A percentile compares a stretch with the other conserved stretches of the same genome.
phyloP scores from a whole-genome alignment of 2,797 vertebrate species.

The Micropoecilia bifurca region DNA sequence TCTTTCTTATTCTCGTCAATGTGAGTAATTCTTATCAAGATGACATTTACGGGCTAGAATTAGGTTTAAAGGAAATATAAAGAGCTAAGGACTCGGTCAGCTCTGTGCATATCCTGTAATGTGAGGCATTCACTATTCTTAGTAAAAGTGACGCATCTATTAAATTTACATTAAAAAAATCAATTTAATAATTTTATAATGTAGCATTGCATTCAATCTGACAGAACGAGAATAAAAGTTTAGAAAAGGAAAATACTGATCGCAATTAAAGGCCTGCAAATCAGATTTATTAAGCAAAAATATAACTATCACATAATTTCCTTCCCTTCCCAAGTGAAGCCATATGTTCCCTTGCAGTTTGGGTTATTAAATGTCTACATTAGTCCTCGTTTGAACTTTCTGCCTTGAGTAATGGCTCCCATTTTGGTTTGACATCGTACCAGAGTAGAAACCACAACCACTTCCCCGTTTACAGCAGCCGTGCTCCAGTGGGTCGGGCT shows the following conservation, averaged over 20 bases:
- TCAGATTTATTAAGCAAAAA: not conserved
- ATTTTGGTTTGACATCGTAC: constrained; percentile 6
- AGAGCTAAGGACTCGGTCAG: not conserved
- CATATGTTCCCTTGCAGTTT: not conserved
- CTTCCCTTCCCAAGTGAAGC: not conserved
- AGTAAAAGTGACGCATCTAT: not conserved
- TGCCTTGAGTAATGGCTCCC: constrained; percentile 24
- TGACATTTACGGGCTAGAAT: not conserved
- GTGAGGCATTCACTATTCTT: not conserved
- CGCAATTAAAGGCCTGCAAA: not conserved
- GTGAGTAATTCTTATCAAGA: not conserved
- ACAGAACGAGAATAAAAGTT: not conserved
- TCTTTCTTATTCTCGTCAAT: not conserved
- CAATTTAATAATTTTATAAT: not conserved
- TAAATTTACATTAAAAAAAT: not conserved
- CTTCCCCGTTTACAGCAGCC: constrained; percentile 56
- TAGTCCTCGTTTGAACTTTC: constrained; percentile 32
- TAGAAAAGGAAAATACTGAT: not conserved
- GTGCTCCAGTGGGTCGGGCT: not conserved
- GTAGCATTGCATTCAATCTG: not conserved
- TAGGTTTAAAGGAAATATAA: not conserved
- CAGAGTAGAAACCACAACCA: constrained; percentile 44
- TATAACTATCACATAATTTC: not conserved
- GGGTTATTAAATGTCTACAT: constrained; percentile 5
- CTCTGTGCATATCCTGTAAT: not conserved